Percentiles rank a stretch among this genome's conserved stretches.
Evolutionary conservation across 2,888 invertebrate species (phyloP).

Genomic region (Microctonus hyperodae): DNA sequence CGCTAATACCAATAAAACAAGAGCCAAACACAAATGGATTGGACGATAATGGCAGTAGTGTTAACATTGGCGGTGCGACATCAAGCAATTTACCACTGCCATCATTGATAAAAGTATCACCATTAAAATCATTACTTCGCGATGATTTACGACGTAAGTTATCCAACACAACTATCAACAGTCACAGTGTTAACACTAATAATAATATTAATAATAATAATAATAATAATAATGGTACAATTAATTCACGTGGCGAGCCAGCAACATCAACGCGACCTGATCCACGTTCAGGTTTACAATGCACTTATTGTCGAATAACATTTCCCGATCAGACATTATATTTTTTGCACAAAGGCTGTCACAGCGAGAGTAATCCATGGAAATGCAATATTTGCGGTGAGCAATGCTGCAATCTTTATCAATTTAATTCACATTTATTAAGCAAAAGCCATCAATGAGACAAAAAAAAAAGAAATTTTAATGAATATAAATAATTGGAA

Average conservation of each 20-base stretch:
- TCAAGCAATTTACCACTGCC: slow-evolving; percentile 73
- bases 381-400: slow-evolving; percentile 98
- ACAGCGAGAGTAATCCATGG: slow-evolving; percentile 96
- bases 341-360: slow-evolving; percentile 97
- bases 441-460: slow-evolving; percentile 86
- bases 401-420: slow-evolving; percentile 93
- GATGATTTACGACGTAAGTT: slow-evolving; percentile 85
- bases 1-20: slow-evolving; percentile 82
- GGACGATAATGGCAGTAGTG: slow-evolving; percentile 61
- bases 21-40: slow-evolving; percentile 66
- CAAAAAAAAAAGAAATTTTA: neutral
- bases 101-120: slow-evolving; percentile 83
- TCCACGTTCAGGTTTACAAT: slow-evolving; percentile 72
- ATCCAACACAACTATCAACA: slow-evolving; percentile 65
- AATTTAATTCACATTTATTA: slow-evolving; percentile 94
- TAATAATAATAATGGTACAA: slow-evolving; percentile 37
- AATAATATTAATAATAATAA: slow-evolving; percentile 37
- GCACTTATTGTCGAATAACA: slow-evolving; percentile 87
- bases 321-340: slow-evolving; percentile 96
- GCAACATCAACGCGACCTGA: slow-evolving; percentile 77
- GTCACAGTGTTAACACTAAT: slow-evolving; percentile 39
- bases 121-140: slow-evolving; percentile 82
- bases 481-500: neutral
- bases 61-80: slow-evolving; percentile 64
- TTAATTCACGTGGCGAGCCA: slow-evolving; percentile 62